Evolutionary conservation across 2,113 vertebrate genomes (phyloP), one percentile per base, ranked within the genome.

Genomic region (Micronycteris hirsuta): DNA sequence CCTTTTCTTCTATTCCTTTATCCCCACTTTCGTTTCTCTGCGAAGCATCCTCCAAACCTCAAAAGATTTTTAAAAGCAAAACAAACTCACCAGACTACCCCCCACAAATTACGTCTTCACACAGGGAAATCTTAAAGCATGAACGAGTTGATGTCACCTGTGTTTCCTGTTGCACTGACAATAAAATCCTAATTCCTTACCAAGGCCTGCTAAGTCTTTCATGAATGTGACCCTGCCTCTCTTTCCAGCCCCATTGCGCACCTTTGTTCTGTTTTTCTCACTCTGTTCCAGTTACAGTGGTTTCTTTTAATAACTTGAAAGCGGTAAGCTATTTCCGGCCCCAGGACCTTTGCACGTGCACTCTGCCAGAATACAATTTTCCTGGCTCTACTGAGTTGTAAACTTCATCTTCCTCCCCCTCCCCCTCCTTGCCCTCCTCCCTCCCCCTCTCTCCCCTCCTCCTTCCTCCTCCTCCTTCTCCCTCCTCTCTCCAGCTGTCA

Each of bases 401-500:
- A 36, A 4, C 8, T 76, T 91, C 63, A 1, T 4, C 7, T 5
- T 2, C 14, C 3, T 11, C 2, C 12, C 31, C 61, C 61, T 31
- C 28, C 13, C 2, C 0, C 58, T 24, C 58, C 11, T 26, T 54
- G 19, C 15, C 54, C 19, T 56, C 19, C 54, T 56, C 54, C 5
- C 6, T 31, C 26, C 11, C 26, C 58, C 11, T 61, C 58, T 28
- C 26, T 61, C 58, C 58, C 10, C 5, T 1, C 20, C 4, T 10
- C 1, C 13, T 52, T 17, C 56, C 22, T 61, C 56, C 56, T 24
- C 54, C 54, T 22, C 22, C 58, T 58, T 8, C 52, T 1, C 4
- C 6, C 5, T 1, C 20, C 4, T 11, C 1, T 11, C 10, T 2
- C 19, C 54, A 28, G 0, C 9, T 5, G 0, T 16, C 61, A 11